A percentile compares a stretch with the other conserved stretches of the same genome.
These are phyloP conservation scores for Gibbula magus DNA, from an alignment of 2,888 invertebrate genomes.

Conservation along the genomic window DNA sequence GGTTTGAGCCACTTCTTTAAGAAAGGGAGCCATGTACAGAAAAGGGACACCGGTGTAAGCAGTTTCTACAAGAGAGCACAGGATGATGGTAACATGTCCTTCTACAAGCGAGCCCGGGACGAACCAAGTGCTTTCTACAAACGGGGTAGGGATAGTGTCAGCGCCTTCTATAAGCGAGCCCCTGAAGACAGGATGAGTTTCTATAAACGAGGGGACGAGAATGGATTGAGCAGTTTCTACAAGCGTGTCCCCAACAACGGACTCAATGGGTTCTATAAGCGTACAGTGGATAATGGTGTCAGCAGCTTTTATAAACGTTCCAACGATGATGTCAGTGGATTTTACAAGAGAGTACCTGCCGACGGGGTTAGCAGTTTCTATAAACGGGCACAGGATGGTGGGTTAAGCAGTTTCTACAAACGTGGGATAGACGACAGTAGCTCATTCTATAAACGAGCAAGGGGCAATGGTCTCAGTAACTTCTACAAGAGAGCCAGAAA, in stretches of 20 bases:
- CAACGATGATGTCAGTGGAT: constrained; percentile 13
- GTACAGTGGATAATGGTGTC: neutral
- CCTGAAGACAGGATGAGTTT: constrained; percentile 17
- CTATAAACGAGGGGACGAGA: constrained; percentile 17
- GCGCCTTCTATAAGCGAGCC: constrained; percentile 28
- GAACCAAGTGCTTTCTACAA: constrained; percentile 13
- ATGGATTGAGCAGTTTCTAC: constrained; percentile 28
- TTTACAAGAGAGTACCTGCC: constrained; percentile 29
- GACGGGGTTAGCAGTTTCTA: constrained; percentile 22
- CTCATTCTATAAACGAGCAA: constrained; percentile 23
- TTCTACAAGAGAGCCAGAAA: constrained; percentile 25
- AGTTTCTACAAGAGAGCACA: constrained; percentile 27
- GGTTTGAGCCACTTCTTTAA: constrained; percentile 18
- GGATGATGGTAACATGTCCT: neutral
- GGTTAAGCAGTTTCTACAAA: constrained; percentile 16
- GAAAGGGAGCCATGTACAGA: neutral
- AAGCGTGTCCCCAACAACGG: neutral
- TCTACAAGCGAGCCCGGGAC: constrained; percentile 28
- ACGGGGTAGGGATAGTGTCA: neutral
- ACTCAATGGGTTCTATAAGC: constrained; percentile 27
- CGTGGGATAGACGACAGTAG: neutral
- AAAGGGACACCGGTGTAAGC: neutral
- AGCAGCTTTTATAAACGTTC: constrained; percentile 27
- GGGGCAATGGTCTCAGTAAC: neutral
- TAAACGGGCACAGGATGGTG: neutral